Conservation (phyloP, 2,888 invertebrate species). For the Teleiodes luculella region DNA sequence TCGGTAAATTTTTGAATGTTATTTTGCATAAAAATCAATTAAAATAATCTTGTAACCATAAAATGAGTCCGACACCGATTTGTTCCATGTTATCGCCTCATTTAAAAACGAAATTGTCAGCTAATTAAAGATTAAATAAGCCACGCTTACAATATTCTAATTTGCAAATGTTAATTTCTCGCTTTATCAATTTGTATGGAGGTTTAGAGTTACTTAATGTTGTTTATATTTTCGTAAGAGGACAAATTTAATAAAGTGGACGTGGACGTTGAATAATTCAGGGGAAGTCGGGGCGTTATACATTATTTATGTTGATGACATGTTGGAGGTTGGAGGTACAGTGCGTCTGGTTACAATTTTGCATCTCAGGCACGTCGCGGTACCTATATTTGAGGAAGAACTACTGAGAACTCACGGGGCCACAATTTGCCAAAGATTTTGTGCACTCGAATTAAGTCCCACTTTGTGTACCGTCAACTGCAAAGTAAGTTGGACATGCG, state of each 20-base stretch:
- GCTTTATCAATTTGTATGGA: conserved; percentile 52
- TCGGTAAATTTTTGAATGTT: too few relatives aligned
- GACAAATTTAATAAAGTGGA: conserved; percentile 76
- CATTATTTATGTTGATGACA: conserved; percentile 76
- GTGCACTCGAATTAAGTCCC: background rate
- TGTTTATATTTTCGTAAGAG: conserved; percentile 61
- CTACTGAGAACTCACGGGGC: background rate
- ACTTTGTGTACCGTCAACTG: background rate
- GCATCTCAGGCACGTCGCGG: conserved; percentile 66
- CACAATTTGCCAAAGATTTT: background rate
- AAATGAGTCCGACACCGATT: background rate
- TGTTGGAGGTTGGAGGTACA: conserved; percentile 61
- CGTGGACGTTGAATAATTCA: conserved; percentile 73
- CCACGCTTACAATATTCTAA: conserved; percentile 36
- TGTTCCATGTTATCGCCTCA: background rate
- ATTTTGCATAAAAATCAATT: background rate
- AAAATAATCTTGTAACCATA: background rate
- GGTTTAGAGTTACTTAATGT: conserved; percentile 47
- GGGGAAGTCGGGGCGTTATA: conserved; percentile 56
- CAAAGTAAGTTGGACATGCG: too few relatives aligned
- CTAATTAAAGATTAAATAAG: conserved; percentile 6
- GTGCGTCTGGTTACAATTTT: conserved; percentile 68
- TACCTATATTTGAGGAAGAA: conserved; percentile 44
- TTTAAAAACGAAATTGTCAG: conserved; percentile 2
- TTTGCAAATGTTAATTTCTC: conserved; percentile 47